Evolutionary conservation across 1,140 invertebrate species (phyloP), one percentile per base, ranked within the genome.

Genomic region (Lutraria rhynchaena): DNA sequence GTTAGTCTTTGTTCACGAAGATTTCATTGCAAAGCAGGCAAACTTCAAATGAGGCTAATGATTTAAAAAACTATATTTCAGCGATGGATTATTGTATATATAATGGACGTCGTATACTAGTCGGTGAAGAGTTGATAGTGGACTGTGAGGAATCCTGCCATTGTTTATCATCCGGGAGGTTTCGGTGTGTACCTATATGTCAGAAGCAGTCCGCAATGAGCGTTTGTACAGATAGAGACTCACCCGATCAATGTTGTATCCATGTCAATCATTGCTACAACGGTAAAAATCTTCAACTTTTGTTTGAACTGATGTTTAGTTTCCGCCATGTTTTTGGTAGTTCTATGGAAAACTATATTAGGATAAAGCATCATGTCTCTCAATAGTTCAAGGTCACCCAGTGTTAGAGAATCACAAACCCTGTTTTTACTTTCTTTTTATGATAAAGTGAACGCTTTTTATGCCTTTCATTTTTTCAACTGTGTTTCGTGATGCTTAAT

Each of bases 131-230:
- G 7, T 29, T 77, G 3, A n/a, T 77, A 11, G 27, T 77, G 11
- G 74, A 65, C 31, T 77, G 74, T 27, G 58, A 46, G 49, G 74
- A 77, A 24, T 63, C 74, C 1, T 77, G 74, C n/a, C 27, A 58
- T n/a, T 77, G 74, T 55, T 11, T 29, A 1, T 9, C 22, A 22
- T 63, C 74, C 15, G 74, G 74, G 7, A 35, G 49, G n/a, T 77
- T 77, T 49, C 51, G 35, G 1, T 77, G 74, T 29, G 74, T 65
- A 55, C 58, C 58, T 24, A 46, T 77, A 22, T 77, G 74, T 31
- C 31, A 27, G 1, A 65, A 29, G 22, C 37, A 41, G 5, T 31
- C 61, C 17, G 2, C 27, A 24, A 24, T 49, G 24, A 51, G 15
- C 19, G 44, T 22, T 29, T 77, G 58, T 51, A 22, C 17, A 1